Percentiles rank a stretch among this genome's conserved stretches.
These are phyloP conservation scores for Serilophus lunatus DNA, from an alignment of 2,113 vertebrate species.

Conservation along the genomic window DNA sequence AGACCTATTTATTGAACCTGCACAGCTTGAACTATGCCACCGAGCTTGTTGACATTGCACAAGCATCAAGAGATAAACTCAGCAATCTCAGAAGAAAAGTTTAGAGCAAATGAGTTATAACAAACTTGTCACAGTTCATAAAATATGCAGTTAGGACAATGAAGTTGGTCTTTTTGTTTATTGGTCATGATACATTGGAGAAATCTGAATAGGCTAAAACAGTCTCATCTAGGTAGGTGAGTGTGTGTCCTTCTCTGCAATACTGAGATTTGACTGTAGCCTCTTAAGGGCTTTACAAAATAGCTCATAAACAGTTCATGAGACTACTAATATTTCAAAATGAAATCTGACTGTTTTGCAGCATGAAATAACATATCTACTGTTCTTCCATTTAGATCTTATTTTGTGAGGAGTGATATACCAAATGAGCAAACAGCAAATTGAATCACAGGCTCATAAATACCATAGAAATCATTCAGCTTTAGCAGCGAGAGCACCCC, in stretches of 20 bases:
- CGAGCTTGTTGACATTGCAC: slow-evolving; percentile 73
- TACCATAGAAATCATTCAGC: neutral
- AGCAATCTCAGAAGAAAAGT: slow-evolving; percentile 58
- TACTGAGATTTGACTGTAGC: neutral
- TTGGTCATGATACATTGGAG: slow-evolving; percentile 24
- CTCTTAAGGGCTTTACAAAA: neutral
- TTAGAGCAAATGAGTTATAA: slow-evolving; percentile 63
- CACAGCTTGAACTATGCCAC: slow-evolving; percentile 76
- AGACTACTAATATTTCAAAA: neutral
- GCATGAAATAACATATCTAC: neutral
- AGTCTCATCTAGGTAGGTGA: slow-evolving; percentile 13
- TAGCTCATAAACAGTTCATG: neutral
- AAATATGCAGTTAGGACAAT: slow-evolving; percentile 64
- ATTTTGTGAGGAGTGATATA: neutral
- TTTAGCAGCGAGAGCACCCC: neutral
- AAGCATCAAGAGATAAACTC: too few relatives aligned
- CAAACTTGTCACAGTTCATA: slow-evolving; percentile 63
- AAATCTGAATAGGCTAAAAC: neutral
- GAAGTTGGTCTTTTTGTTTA: slow-evolving; percentile 55
- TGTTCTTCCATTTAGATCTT: neutral
- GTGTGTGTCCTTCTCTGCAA: neutral
- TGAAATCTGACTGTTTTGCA: neutral
- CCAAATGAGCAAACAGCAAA: slow-evolving; percentile 1
- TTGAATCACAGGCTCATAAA: slow-evolving; percentile 5
- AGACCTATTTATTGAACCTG: slow-evolving; percentile 76